These are phyloP conservation scores for Notothenia rossii DNA, from an alignment of 2,113 vertebrate species.

Conservation along the genomic window DNA sequence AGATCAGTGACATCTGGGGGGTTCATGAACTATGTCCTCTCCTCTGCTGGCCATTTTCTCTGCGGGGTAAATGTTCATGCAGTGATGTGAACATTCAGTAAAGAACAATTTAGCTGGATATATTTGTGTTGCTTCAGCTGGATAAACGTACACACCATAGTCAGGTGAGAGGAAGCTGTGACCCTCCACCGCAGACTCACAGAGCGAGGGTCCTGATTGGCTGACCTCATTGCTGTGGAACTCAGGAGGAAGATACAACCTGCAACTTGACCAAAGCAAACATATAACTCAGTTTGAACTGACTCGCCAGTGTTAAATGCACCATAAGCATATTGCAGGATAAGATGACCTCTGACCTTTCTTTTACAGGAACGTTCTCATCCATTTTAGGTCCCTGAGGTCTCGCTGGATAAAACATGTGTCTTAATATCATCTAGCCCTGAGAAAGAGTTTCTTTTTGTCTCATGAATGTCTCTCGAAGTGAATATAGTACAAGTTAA, in stretches of 20 bases:
- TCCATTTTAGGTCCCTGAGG: constrained; percentile 11
- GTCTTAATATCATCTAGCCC: not conserved
- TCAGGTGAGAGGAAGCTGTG: constrained; percentile 43
- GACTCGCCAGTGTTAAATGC: not conserved
- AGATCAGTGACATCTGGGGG: constrained; percentile 13
- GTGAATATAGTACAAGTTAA: not conserved
- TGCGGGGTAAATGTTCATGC: constrained; percentile 26
- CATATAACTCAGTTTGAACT: not conserved
- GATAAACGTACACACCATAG: constrained; percentile 24
- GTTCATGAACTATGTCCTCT: constrained; percentile 14
- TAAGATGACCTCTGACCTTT: constrained; percentile 40
- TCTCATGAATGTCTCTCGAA: not conserved
- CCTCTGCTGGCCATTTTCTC: constrained; percentile 20
- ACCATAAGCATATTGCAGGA: not conserved
- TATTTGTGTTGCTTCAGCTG: not conserved
- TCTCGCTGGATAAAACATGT: not conserved
- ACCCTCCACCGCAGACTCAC: constrained; percentile 14
- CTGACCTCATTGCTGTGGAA: constrained; percentile 47
- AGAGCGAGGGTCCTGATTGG: constrained; percentile 19
- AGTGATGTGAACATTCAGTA: constrained; percentile 6
- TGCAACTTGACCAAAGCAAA: not conserved
- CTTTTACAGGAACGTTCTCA: not conserved
- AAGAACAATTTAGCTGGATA: not conserved
- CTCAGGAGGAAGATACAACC: constrained; percentile 31
- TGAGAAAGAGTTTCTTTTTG: constrained; percentile 10